phyloP scores from a whole-genome alignment of 2,113 vertebrate species.

The Muscicapa adusta region DNA sequence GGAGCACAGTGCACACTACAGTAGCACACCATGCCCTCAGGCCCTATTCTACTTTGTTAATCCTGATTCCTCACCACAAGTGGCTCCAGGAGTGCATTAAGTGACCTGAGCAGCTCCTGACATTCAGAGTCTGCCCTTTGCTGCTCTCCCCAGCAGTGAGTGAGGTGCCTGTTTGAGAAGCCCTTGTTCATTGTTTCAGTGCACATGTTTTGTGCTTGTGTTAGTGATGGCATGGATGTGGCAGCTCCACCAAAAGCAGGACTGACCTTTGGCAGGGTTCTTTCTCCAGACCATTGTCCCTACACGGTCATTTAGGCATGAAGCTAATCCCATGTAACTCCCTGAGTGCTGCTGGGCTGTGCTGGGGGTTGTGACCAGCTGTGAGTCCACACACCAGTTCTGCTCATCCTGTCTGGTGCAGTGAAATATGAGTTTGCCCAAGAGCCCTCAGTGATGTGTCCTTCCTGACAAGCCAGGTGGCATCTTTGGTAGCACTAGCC shows the following conservation, averaged over 20 bases:
- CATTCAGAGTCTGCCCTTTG: not conserved
- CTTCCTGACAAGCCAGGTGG: not conserved
- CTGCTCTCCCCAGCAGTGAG: not conserved
- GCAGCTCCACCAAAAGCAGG: not conserved
- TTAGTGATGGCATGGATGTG: rapidly evolving
- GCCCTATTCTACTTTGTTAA: not conserved
- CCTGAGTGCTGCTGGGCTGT: not conserved
- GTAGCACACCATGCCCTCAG: not conserved
- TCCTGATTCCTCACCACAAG: not conserved
- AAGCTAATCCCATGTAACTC: not conserved
- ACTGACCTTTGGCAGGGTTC: not conserved
- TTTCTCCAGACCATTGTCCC: not conserved
- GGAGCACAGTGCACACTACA: not conserved
- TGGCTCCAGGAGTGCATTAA: not conserved
- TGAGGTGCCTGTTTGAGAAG: not conserved
- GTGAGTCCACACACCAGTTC: not conserved
- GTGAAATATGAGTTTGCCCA: not conserved
- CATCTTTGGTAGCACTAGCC: not conserved
- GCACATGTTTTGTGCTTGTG: rapidly evolving
- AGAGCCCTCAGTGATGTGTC: too few relatives aligned
- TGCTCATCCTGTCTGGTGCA: not conserved
- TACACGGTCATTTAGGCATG: not conserved
- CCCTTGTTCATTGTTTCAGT: not conserved
- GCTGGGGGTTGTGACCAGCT: not conserved
- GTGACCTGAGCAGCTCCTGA: not conserved